Conservation (phyloP, 2,888 invertebrate species). For the Mesorhabditis sp. region DNA sequence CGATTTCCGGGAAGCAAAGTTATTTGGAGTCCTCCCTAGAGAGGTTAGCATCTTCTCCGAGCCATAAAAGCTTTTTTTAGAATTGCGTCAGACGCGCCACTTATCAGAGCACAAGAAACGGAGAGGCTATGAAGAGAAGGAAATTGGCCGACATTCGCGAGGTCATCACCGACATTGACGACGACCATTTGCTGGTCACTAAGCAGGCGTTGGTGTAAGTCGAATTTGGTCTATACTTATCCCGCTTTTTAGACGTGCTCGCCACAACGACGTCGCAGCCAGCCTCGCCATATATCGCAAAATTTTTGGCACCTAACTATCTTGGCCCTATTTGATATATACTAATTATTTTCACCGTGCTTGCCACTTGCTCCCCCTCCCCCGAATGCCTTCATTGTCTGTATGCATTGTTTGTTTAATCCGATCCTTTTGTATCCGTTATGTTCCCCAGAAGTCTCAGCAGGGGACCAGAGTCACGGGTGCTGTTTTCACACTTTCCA, state of each 20-base stretch:
- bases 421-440: no score
- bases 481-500: no score
- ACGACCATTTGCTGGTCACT: not conserved
- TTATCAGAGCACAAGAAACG: no score
- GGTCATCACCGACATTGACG: not conserved
- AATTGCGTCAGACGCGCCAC: not conserved
- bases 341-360: no score
- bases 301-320: no score
- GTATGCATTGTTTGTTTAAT: no score
- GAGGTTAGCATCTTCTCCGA: not conserved
- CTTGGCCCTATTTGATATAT: no score
- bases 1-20: not conserved
- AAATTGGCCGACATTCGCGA: not conserved
- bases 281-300: not conserved
- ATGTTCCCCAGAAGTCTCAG: no score
- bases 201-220: constrained; percentile 1
- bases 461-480: no score
- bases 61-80: not conserved
- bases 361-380: no score
- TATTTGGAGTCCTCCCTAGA: not conserved
- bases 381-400: no score
- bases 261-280: not conserved
- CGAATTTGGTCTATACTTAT: not conserved
- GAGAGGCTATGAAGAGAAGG: not conserved
- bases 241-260: not conserved